These are phyloP conservation scores for Ornithoptera alexandrae DNA, from an alignment of 2,888 invertebrate genomes.

Conservation along the genomic window DNA sequence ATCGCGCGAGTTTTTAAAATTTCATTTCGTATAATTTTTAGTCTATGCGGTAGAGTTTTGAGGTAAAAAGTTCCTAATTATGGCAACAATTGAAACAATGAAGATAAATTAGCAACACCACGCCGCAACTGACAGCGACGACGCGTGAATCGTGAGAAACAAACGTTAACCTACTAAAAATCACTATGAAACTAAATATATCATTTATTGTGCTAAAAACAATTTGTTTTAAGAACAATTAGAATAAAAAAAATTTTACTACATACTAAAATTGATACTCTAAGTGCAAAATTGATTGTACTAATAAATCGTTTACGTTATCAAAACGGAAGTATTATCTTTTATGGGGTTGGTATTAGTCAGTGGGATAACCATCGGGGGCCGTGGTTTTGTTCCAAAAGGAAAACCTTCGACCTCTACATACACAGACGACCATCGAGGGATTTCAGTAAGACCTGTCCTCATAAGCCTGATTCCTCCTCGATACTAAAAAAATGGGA, in stretches of 20 bases:
- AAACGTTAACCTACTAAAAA: slow-evolving; percentile 53
- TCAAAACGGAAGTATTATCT: slow-evolving; percentile 52
- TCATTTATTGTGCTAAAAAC: slow-evolving; percentile 55
- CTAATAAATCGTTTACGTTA: slow-evolving; percentile 50
- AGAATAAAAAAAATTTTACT: slow-evolving; percentile 49
- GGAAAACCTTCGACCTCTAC: too few relatives aligned
- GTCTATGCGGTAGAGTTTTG: slow-evolving; percentile 48
- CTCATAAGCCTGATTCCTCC: too few relatives aligned
- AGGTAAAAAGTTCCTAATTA: slow-evolving; percentile 72
- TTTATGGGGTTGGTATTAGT: slow-evolving; percentile 48
- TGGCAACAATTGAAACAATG: slow-evolving; percentile 70
- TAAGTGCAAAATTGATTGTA: slow-evolving; percentile 66
- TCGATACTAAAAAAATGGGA: too few relatives aligned
- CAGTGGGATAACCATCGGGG: slow-evolving; percentile 31
- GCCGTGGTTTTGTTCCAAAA: too few relatives aligned
- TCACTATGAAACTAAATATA: slow-evolving; percentile 53
- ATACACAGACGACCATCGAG: too few relatives aligned
- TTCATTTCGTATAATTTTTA: slow-evolving; percentile 28
- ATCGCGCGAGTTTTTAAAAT: slow-evolving; percentile 17
- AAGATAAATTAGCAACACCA: slow-evolving; percentile 34
- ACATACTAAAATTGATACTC: slow-evolving; percentile 47
- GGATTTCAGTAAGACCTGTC: too few relatives aligned
- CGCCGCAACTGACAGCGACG: slow-evolving; percentile 4
- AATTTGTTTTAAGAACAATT: slow-evolving; percentile 38
- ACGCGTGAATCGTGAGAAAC: slow-evolving; percentile 30